Base-by-base conservation (phyloP, 2,888 invertebrate species). In the Acheta domesticus region DNA sequence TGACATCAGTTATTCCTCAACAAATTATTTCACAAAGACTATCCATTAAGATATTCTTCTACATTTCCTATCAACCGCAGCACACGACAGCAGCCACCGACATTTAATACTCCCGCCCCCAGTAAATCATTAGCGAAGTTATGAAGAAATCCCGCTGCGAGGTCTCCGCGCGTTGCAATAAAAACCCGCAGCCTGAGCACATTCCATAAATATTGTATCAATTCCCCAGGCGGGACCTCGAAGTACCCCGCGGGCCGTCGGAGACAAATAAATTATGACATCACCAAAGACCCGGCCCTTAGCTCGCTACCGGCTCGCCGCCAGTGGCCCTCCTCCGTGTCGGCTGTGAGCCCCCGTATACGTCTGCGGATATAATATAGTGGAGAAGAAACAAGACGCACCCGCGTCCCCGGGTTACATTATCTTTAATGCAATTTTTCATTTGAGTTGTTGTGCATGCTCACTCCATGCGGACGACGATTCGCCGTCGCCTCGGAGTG, bases 401-500 rank as follows among this genome's bases (percentile, higher is more conserved):
- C 62, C 62, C 62, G 14, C 5, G n/a, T 36, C 11, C 11, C n/a
- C 16, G n/a, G 62, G 62, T n/a, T 62, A n/a, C 62, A n/a, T n/a
- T 62, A 62, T 62, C 62, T 62, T 62, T 62, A n/a, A 62, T 62
- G 62, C 62, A 62, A 62, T 62, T 62, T 62, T 62, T 62, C 62
- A 62, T n/a, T 62, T n/a, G 16, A 36, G 36, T 36, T 36, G 36
- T 36, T 36, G n/a, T 12, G 62, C 12, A n/a, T 12, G 62, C 62
- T 62, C 36, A 36, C 36, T 36, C 36, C 36, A 4, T 23, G 23
- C 50, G 50, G 50, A 50, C 14, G 62, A 62, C 62, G 11, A 62
- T 11, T 14, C 62, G 62, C 62, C 36, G 36, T 36, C 36, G 8
- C 2, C 36, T 36, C 8, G 36, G 36, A 36, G n/a, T 62, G n/a